These are phyloP conservation scores for Cephalopholis sonnerati DNA, from an alignment of 2,113 vertebrate species.

Conservation along the genomic window DNA sequence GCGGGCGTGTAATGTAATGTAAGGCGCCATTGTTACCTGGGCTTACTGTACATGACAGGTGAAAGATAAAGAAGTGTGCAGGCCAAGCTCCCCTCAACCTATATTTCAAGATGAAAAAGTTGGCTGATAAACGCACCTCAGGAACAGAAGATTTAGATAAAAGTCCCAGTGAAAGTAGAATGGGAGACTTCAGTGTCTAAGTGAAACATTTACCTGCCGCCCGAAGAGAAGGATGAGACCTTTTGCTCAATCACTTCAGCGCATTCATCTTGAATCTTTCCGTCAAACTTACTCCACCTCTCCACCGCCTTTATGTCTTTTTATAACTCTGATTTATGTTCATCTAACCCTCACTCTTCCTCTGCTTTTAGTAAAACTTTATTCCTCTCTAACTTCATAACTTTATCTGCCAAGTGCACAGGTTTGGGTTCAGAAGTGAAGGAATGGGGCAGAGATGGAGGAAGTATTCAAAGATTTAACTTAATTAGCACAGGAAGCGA, in stretches of 20 bases:
- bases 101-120: slow-evolving; percentile 60
- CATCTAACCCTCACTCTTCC: background rate
- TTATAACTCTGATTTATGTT: slow-evolving; percentile 40
- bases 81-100: slow-evolving; percentile 50
- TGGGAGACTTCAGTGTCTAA: slow-evolving; percentile 47
- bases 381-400: background rate
- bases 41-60: slow-evolving; percentile 78
- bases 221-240: slow-evolving; percentile 46
- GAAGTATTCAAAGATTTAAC: background rate
- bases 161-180: slow-evolving; percentile 48
- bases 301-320: slow-evolving; percentile 1
- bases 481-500: background rate
- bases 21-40: slow-evolving; percentile 74
- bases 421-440: background rate
- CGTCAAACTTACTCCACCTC: background rate
- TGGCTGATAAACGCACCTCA: slow-evolving; percentile 58
- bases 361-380: slow-evolving; percentile 12
- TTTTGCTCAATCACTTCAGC: slow-evolving; percentile 36
- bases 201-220: slow-evolving; percentile 48
- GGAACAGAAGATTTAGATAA: slow-evolving; percentile 69
- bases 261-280: slow-evolving; percentile 26
- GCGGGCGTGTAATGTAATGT: slow-evolving; percentile 68
- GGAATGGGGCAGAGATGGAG: background rate
- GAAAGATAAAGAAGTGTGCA: slow-evolving; percentile 68
- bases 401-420: background rate